Percentiles rank a stretch among this genome's conserved stretches.
phyloP scores from a whole-genome alignment of 2,888 invertebrate genomes.

The Spodoptera exigua region DNA sequence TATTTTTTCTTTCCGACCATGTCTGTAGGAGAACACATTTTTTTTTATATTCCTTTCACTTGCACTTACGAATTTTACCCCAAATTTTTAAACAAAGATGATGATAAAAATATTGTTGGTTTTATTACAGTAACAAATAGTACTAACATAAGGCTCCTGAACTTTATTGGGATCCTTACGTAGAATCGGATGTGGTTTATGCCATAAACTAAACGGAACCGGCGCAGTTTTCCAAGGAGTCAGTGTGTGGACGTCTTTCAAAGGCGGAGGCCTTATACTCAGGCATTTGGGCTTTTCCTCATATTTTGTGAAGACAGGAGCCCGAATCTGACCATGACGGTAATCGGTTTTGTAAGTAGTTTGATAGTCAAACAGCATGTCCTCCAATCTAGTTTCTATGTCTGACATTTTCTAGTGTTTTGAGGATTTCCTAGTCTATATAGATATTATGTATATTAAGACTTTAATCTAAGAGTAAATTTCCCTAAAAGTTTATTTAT shows the following conservation, averaged over 20 bases:
- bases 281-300: slow-evolving; percentile 51
- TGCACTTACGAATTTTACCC: too few relatives aligned
- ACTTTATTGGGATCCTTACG: slow-evolving; percentile 63
- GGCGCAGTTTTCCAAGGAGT: slow-evolving; percentile 58
- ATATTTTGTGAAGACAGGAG: slow-evolving; percentile 54
- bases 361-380: slow-evolving; percentile 68
- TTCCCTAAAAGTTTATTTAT: too few relatives aligned
- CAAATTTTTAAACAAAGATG: too few relatives aligned
- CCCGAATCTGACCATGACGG: slow-evolving; percentile 51
- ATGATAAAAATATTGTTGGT: too few relatives aligned
- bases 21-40: too few relatives aligned
- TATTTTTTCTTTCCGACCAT: too few relatives aligned
- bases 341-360: slow-evolving; percentile 67
- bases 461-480: background rate
- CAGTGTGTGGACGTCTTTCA: slow-evolving; percentile 71
- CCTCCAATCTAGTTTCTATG: slow-evolving; percentile 48
- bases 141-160: slow-evolving; percentile 68
- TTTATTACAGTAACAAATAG: too few relatives aligned
- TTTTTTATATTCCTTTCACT: too few relatives aligned
- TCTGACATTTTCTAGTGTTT: slow-evolving; percentile 49
- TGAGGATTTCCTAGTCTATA: background rate
- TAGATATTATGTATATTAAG: background rate
- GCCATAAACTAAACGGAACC: slow-evolving; percentile 68
- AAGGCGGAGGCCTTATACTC: slow-evolving; percentile 38
- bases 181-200: slow-evolving; percentile 62